Percentiles rank a stretch among this genome's conserved stretches.
Conservation (phyloP, 2,797 vertebrate genomes). For the Knipowitschia caucasica region DNA sequence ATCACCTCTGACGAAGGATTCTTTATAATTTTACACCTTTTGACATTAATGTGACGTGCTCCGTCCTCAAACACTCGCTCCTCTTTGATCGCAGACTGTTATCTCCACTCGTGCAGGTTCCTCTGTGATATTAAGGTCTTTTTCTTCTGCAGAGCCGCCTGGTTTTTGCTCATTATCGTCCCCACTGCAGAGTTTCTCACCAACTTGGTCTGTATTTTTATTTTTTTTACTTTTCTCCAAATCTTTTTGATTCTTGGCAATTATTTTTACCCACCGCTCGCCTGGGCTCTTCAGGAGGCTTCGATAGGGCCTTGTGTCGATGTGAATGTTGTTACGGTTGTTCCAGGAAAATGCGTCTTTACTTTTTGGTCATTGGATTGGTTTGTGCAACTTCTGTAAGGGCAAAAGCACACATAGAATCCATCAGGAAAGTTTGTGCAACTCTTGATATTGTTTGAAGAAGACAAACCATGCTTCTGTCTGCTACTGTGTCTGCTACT, state of each 20-base stretch:
- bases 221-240: not conserved
- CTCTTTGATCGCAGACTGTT: slow-evolving; percentile 13
- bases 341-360: not conserved
- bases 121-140: not conserved
- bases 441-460: too few species aligned
- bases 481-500: too few species aligned
- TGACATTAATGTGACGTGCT: too few species aligned
- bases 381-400: too few species aligned
- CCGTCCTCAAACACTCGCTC: too few species aligned
- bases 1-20: too few species aligned
- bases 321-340: not conserved
- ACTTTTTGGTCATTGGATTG: not conserved
- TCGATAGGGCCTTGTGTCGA: not conserved
- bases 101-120: not conserved
- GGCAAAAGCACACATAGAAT: too few species aligned
- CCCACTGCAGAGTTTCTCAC: slow-evolving; percentile 16
- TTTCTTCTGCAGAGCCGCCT: not conserved
- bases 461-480: too few species aligned
- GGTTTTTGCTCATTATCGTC: slow-evolving; percentile 46
- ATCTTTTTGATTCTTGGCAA: slow-evolving; percentile 30
- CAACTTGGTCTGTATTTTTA: not conserved
- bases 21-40: too few species aligned
- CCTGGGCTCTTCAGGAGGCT: not conserved
- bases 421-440: too few species aligned
- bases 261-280: slow-evolving; percentile 27